These are phyloP conservation scores for Drosophila antonietae DNA, from an alignment of 2,888 invertebrate species.

Conservation along the genomic window DNA sequence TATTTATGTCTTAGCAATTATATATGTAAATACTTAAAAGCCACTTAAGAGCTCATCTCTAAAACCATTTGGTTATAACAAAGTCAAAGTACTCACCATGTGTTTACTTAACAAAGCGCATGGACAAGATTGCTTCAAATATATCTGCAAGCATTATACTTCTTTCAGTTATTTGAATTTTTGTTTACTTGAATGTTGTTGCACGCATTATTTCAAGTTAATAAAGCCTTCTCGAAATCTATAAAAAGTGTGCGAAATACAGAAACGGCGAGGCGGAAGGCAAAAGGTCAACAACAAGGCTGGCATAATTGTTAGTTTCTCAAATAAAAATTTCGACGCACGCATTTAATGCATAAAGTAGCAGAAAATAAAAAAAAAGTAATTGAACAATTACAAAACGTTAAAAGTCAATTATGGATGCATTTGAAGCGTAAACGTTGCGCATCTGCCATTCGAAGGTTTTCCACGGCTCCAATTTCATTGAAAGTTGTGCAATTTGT, in stretches of 20 bases:
- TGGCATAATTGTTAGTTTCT: slow-evolving; percentile 47
- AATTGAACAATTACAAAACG: slow-evolving; percentile 42
- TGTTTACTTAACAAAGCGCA: not conserved
- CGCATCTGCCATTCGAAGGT: slow-evolving; percentile 73
- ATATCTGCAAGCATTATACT: not conserved
- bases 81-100: not conserved
- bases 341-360: slow-evolving; percentile 57
- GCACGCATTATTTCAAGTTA: slow-evolving; percentile 13
- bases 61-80: not conserved
- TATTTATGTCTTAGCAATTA: not conserved
- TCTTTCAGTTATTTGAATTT: not conserved
- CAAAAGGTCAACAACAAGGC: slow-evolving; percentile 65
- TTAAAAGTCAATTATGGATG: slow-evolving; percentile 70
- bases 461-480: slow-evolving; percentile 33
- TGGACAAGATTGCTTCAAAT: not conserved
- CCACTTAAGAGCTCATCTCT: not conserved
- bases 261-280: slow-evolving; percentile 42
- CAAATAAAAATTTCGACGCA: slow-evolving; percentile 28
- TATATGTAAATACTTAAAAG: not conserved
- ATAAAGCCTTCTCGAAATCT: slow-evolving; percentile 21
- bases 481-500: slow-evolving; percentile 68
- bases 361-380: slow-evolving; percentile 16
- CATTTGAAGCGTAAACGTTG: slow-evolving; percentile 44
- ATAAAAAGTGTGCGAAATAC: slow-evolving; percentile 19
- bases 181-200: not conserved